Evolutionary conservation across 1,140 invertebrate species (phyloP), one percentile per base, ranked within the genome.

Genomic region (Drosophila simulans): DNA sequence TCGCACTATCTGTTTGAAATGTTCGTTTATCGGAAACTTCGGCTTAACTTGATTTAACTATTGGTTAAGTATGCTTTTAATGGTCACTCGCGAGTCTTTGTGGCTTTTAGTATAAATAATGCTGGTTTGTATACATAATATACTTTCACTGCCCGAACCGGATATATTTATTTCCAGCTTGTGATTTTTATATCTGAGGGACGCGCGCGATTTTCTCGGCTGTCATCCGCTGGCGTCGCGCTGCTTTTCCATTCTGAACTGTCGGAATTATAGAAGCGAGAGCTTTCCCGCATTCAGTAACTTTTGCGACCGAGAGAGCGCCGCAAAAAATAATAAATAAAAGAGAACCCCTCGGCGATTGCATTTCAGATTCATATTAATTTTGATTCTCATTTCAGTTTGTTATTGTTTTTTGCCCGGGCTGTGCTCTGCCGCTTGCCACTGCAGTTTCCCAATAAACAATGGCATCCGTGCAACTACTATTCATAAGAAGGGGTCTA

Each of bases 181-280:
- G 35, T 56, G 49, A 52, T 20, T 15, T 54, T 31, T 37, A 1
- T 31, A 31, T 10, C 15, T 42, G 25, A 42, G 59, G 37, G 20
- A 59, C 46, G 59, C 72, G 64, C 74, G 70, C 69, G 48, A 54
- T 57, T 70, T 58, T 65, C 57, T 46, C 75, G 43, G 46, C 40
- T 62, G 63, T 62, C 80, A 77, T 89, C 80, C 84, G 83, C 71
- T 80, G 54, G 84, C 77, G 64, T 55, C 84, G 84, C 84, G 64
- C 70, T 75, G 77, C 80, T 89, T 89, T 89, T 84, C 84, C 84
- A 82, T 84, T 89, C 84, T 89, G 84, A 89, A 77, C 75, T 62
- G 48, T 76, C 79, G 51, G 40, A 74, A 66, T 73, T 39, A 52
- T n/a, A 46, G 66, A 25, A 43, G 49, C 75, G 66, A 84, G 76